Evolutionary conservation across 2,888 invertebrate species (phyloP), one percentile per base, ranked within the genome.

Genomic region (Dasypolia templi): DNA sequence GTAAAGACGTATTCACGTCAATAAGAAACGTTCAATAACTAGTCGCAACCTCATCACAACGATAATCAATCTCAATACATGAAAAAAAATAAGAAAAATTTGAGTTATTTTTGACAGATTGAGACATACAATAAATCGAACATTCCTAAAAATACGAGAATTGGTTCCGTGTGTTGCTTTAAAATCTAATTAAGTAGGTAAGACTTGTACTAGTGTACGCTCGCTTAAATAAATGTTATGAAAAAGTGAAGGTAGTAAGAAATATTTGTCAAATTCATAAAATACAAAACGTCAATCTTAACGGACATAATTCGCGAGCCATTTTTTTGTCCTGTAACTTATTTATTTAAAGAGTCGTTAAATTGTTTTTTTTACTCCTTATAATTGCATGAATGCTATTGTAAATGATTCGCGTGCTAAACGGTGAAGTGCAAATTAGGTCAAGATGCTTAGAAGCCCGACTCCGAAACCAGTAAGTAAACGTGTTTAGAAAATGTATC

Each of bases 401-500:
- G 22, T 61, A 55, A 29, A 64, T 71, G 62, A n/a, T 56, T 35
- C 0, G 42, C 35, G 65, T 64, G 42, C 59, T 63, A 51, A 32
- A 46, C 46, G 44, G 65, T 76, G 58, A 74, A 83, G 71, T 70
- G 53, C 46, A 44, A 62, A 72, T 46, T 32, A n/a, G 29, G 39
- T 39, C 65, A 75, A 53, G 11, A 86, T 87, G 87, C 67, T 83
- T 71, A 75, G 55, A 72, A 86, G 72, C 63, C 69, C 81, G 9
- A 84, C 68, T 61, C 69, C 79, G 0, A 83, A 75, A 42, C 62
- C 64, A 7, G 88, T 86, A 64, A 86, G 86, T 87, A 42, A 9
- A n/a, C 7, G 11, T 6, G 19, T n/a, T 56, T 56, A 64, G n/a
- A 58, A 35, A 19, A 17, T 19, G 22, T 32, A 9, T 29, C 7